A percentile compares a stretch with the other conserved stretches of the same genome.
phyloP scores from a whole-genome alignment of 1,140 invertebrate species.

The Elysia chlorotica region DNA sequence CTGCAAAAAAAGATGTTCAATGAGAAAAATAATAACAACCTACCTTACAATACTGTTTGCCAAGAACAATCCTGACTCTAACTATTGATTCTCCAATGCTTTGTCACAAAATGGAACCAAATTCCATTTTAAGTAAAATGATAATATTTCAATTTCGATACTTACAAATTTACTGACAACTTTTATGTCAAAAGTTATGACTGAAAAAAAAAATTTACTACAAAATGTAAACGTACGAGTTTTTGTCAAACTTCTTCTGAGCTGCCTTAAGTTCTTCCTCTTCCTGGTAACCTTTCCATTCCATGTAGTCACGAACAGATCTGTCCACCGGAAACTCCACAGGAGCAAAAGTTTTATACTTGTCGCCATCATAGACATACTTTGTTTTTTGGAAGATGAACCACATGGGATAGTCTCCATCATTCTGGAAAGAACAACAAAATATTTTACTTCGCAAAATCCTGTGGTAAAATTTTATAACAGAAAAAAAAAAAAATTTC shows the following conservation, averaged over 20 bases:
- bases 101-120: neutral
- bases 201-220: too few species aligned
- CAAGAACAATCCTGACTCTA: too few species aligned
- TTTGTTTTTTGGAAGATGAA: constrained; percentile 97
- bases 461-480: constrained; percentile 10
- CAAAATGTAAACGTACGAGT: constrained; percentile 67
- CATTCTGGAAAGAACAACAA: constrained; percentile 45
- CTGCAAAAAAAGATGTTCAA: too few species aligned
- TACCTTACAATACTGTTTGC: too few species aligned
- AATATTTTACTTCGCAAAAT: too few species aligned
- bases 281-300: constrained; percentile 86
- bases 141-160: too few species aligned
- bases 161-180: too few species aligned
- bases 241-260: constrained; percentile 84
- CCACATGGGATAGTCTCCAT: constrained; percentile 66
- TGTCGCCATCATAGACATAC: constrained; percentile 82
- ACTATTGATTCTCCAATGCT: too few species aligned
- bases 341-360: constrained; percentile 77
- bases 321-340: constrained; percentile 83
- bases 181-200: too few species aligned
- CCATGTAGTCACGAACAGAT: constrained; percentile 75
- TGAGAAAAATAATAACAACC: too few species aligned
- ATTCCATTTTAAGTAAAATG: too few species aligned
- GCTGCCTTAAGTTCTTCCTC: constrained; percentile 77
- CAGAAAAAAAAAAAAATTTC: neutral